These are phyloP conservation scores for Lepeophtheirus salmonis DNA, from an alignment of 1,140 invertebrate species.

Conservation along the genomic window DNA sequence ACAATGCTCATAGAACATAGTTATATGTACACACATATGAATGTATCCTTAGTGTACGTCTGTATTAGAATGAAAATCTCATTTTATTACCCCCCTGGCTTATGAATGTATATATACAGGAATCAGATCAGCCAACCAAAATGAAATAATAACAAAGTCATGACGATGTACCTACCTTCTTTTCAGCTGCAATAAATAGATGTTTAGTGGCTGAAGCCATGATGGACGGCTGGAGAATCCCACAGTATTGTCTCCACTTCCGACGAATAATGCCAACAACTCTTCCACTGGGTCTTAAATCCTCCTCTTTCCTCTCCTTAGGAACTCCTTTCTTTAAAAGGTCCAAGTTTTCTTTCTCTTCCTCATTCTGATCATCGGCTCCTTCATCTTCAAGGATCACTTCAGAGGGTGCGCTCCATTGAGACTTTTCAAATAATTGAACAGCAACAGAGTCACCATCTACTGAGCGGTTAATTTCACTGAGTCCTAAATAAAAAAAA, in stretches of 20 bases:
- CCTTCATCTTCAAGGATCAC: conserved; percentile 54
- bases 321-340: conserved; percentile 26
- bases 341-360: conserved; percentile 22
- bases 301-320: conserved; percentile 23
- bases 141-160: too few species aligned
- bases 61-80: too few species aligned
- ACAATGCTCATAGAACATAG: too few species aligned
- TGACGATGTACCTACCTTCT: too few species aligned
- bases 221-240: conserved; percentile 61
- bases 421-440: conserved; percentile 63
- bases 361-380: conserved; percentile 38
- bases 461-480: conserved; percentile 77
- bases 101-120: too few species aligned
- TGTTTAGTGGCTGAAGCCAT: conserved; percentile 49
- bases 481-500: too few species aligned
- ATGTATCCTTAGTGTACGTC: too few species aligned
- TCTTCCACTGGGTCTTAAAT: conserved; percentile 54
- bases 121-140: too few species aligned
- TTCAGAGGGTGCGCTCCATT: conserved; percentile 70
- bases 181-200: conserved; percentile 72
- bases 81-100: too few species aligned
- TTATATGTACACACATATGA: too few species aligned
- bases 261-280: conserved; percentile 86
- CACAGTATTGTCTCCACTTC: conserved; percentile 93
- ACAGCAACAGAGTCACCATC: conserved; percentile 87